Base-by-base conservation (phyloP, 2,797 vertebrate species). In the Hyperoplus lanceolatus region DNA sequence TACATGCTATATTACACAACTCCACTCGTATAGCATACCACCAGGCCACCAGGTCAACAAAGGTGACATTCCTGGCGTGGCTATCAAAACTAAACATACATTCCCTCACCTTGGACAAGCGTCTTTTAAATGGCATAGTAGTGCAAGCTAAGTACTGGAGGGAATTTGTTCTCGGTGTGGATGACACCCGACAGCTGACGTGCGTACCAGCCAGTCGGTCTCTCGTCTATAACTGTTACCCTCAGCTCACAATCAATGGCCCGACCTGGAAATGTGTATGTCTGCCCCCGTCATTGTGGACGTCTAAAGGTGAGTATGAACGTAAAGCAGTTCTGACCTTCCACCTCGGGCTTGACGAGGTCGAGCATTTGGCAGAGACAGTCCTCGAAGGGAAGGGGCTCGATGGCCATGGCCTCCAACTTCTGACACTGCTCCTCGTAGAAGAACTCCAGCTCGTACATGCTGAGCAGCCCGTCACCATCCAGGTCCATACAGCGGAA, bases 401-500 rank as follows among this genome's bases (percentile, higher is more conserved):
- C 98, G 29, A 99, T 96, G 39, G 95, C 96, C 96, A 98, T 96
- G 80, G 95, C 92, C 77, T 97, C 96, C 90, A 99, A 94, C 87
- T 97, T 96, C 76, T 96, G 97, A 88, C 96, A 96, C 89, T 99
- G 98, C 82, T 99, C 98, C 88, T 98, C 96, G 50, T 99, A 99
- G 93, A 99, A 99, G 80, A 95, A 96, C 86, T 99, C 96, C 80
- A 99, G 86, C 91, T 99, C 98, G 43, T 97, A 99, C 96, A 98
- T 97, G 77, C 97, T 98, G 77, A 99, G 92, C 62, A 94, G 94
- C 0, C 98, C 98, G 57, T 99, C 97, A 0, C 98, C 98, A 39
- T 99, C 97, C 79, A 99, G 90, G 90, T 99, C 98, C 98, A 99
- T 98, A 78, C 97, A 98, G 86, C 98, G 97, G 93, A 99, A 99